These are phyloP conservation scores for Sycophila sp. DNA, from an alignment of 1,140 invertebrate species.

Conservation along the genomic window DNA sequence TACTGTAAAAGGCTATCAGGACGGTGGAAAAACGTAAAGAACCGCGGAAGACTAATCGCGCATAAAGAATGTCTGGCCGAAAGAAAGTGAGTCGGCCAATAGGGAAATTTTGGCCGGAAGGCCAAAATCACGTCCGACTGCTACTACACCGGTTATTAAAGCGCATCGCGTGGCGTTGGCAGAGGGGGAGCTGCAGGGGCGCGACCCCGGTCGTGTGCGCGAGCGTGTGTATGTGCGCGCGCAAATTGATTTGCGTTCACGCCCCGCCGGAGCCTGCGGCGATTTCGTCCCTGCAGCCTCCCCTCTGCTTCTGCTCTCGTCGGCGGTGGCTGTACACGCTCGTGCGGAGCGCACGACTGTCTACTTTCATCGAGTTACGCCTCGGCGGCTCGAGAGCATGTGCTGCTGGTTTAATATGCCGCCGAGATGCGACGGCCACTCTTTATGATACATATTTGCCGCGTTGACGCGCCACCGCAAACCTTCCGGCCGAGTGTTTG, in stretches of 20 bases:
- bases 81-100: too few relatives aligned
- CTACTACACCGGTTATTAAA: slow-evolving; percentile 33
- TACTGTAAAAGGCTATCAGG: too few relatives aligned
- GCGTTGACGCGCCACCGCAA: slow-evolving; percentile 9
- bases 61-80: too few relatives aligned
- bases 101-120: too few relatives aligned
- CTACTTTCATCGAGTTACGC: slow-evolving; percentile 61
- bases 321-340: neutral
- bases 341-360: slow-evolving; percentile 43
- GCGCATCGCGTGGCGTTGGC: neutral
- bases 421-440: slow-evolving; percentile 33
- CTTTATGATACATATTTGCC: slow-evolving; percentile 27
- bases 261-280: slow-evolving; percentile 55
- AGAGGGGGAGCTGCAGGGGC: slow-evolving; percentile 26
- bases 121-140: too few relatives aligned
- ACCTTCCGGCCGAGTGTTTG: too few relatives aligned
- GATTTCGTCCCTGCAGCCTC: slow-evolving; percentile 37
- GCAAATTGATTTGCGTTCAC: slow-evolving; percentile 69
- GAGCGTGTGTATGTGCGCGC: too few relatives aligned
- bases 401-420: slow-evolving; percentile 57
- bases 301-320: slow-evolving; percentile 53
- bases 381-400: slow-evolving; percentile 57
- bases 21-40: too few relatives aligned
- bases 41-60: too few relatives aligned
- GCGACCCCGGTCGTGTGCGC: too few relatives aligned